Percentiles rank a stretch among this genome's conserved stretches.
phyloP scores from a whole-genome alignment of 1,140 invertebrate genomes.

The Luehdorfia chinensis region DNA sequence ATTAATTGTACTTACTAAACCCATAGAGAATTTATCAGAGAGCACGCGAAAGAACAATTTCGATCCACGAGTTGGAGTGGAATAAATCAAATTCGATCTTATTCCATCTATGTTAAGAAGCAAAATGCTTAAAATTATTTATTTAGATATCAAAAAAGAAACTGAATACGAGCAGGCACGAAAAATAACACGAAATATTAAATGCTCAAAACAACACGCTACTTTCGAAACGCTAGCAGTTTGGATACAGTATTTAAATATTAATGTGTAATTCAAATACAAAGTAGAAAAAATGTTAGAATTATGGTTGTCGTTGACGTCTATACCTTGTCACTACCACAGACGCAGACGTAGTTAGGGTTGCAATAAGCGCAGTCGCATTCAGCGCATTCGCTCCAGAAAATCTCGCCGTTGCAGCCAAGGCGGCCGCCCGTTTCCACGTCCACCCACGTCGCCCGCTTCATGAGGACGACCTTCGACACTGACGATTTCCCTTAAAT shows the following conservation, averaged over 20 bases:
- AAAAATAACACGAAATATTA: slow-evolving; percentile 9
- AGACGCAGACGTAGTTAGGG: slow-evolving; percentile 76
- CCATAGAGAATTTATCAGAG: not conserved
- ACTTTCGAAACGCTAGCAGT: slow-evolving; percentile 6
- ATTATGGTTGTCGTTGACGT: slow-evolving; percentile 2
- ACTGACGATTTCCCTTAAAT: slow-evolving; percentile 30
- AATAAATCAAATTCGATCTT: not conserved
- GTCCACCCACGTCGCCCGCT: slow-evolving; percentile 75
- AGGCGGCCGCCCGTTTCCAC: slow-evolving; percentile 73
- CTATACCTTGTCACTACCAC: slow-evolving; percentile 73
- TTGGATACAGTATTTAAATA: not conserved
- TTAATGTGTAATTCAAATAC: not conserved
- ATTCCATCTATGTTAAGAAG: not conserved
- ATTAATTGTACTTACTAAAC: not conserved
- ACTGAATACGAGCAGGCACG: slow-evolving; percentile 8
- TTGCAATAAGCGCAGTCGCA: slow-evolving; percentile 76
- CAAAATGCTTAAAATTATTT: slow-evolving; percentile 5
- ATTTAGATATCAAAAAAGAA: slow-evolving; percentile 11
- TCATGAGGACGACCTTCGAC: slow-evolving; percentile 61
- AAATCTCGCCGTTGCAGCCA: slow-evolving; percentile 77
- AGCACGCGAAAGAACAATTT: slow-evolving; percentile 13
- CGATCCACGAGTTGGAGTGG: not conserved
- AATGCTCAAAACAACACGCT: slow-evolving; percentile 7
- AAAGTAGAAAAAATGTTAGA: not conserved
- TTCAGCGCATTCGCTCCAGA: slow-evolving; percentile 75